Conservation (phyloP, 2,797 vertebrate genomes). For the Sciurus vulgaris region DNA sequence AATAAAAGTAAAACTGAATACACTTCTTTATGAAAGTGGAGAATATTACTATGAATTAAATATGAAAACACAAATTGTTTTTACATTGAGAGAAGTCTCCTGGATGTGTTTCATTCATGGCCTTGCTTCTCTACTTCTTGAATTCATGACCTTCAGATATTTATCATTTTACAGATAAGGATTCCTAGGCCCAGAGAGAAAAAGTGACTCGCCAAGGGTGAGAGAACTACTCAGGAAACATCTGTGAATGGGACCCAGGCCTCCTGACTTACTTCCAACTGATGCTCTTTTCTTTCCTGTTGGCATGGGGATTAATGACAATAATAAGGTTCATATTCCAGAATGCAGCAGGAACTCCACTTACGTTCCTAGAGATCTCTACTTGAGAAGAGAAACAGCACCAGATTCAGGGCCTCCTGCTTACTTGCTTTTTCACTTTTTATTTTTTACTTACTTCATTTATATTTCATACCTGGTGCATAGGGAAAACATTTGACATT, state of each 20-base stretch:
- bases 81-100: background rate
- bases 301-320: background rate
- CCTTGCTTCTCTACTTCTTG: background rate
- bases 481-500: conserved; percentile 73
- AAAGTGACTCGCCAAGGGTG: background rate
- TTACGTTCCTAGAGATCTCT: background rate
- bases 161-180: background rate
- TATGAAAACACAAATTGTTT: background rate
- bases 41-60: background rate
- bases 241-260: background rate
- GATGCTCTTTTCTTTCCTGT: background rate
- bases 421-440: conserved; percentile 17
- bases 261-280: background rate
- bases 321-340: background rate
- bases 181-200: background rate
- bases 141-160: background rate
- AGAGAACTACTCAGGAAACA: background rate
- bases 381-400: background rate
- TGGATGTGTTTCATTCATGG: background rate
- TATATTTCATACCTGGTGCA: conserved; percentile 68
- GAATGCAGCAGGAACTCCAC: background rate
- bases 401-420: background rate
- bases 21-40: conserved; percentile 14
- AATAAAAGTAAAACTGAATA: background rate
- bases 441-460: conserved; percentile 24